A percentile compares a stretch with the other conserved stretches of the same genome.
Evolutionary conservation across 2,797 vertebrate species (phyloP).

Genomic region (Artibeus lituratus): DNA sequence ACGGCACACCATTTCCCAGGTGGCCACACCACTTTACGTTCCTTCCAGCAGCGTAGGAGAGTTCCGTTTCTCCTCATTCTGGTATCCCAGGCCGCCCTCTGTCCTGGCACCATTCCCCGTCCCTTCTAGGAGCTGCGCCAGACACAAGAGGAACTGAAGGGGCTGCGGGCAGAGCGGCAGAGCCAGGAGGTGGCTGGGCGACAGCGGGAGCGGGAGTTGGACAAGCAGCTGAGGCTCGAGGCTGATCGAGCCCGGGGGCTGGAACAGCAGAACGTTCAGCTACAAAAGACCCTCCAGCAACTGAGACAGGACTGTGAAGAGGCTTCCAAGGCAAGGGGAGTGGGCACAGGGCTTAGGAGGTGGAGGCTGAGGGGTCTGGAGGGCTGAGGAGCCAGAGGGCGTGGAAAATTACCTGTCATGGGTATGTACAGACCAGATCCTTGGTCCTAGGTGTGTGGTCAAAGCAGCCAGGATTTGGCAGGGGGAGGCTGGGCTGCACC

Average conservation of each 20-base stretch:
- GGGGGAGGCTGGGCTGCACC: background rate
- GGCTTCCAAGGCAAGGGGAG: constrained; percentile 83
- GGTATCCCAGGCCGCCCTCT: background rate
- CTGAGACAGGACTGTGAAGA: constrained; percentile 86
- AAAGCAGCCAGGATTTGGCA: background rate
- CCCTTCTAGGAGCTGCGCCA: constrained; percentile 85
- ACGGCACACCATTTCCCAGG: background rate
- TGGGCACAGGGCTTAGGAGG: constrained; percentile 51
- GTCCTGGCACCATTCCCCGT: accelerated
- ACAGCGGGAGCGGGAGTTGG: constrained; percentile 78
- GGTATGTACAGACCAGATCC: constrained; percentile 44
- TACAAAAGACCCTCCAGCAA: constrained; percentile 85
- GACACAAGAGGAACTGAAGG: constrained; percentile 81
- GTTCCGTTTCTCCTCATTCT: background rate
- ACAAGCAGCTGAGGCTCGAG: constrained; percentile 88
- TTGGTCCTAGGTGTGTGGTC: background rate
- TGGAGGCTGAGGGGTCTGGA: constrained; percentile 66
- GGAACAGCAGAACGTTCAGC: constrained; percentile 85
- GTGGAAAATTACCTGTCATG: background rate
- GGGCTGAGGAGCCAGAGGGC: constrained; percentile 62
- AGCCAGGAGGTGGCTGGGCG: constrained; percentile 81
- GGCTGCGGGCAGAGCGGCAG: constrained; percentile 81
- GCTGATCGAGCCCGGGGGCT: constrained; percentile 86
- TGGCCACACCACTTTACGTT: background rate
- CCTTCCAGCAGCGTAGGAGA: no score